A percentile compares a stretch with the other conserved stretches of the same genome.
phyloP scores from a whole-genome alignment of 2,888 invertebrate species.

The Axea sp. region DNA sequence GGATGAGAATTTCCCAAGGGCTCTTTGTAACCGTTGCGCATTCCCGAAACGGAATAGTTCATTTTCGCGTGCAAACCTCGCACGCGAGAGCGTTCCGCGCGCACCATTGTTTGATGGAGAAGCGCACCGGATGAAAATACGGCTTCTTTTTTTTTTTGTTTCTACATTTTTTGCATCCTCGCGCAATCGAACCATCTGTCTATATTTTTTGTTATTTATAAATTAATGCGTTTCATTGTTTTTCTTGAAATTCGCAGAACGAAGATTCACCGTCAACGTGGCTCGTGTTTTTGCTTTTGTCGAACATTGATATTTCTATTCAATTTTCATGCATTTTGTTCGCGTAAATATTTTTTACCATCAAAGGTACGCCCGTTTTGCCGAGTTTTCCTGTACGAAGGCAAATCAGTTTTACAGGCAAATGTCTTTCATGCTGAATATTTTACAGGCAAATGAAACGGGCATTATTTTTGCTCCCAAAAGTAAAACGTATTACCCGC shows the following conservation, averaged over 20 bases:
- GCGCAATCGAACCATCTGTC: conserved; percentile 12
- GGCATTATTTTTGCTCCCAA: too few species aligned
- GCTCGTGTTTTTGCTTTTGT: conserved; percentile 1
- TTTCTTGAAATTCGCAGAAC: conserved; percentile 14
- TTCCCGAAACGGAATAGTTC: conserved; percentile 56
- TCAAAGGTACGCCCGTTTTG: conserved; percentile 3
- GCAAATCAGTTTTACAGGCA: conserved; percentile 9
- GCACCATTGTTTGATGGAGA: conserved; percentile 33
- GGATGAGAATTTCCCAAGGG: conserved; percentile 64
- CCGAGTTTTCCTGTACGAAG: background rate
- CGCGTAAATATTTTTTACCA: conserved; percentile 27
- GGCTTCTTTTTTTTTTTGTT: conserved; percentile 21
- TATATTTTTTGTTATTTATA: conserved; percentile 37
- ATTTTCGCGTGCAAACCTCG: conserved; percentile 61
- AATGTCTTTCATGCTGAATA: conserved; percentile 10
- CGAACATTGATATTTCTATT: conserved; percentile 22
- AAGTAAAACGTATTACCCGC: too few species aligned
- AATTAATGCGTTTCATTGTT: conserved; percentile 39
- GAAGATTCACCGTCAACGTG: background rate
- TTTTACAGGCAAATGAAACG: conserved; percentile 16
- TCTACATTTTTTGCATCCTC: conserved; percentile 6
- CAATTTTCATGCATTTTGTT: conserved; percentile 17
- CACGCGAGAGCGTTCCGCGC: conserved; percentile 47
- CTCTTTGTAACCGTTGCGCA: conserved; percentile 59
- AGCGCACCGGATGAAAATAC: conserved; percentile 28